phyloP scores from a whole-genome alignment of 1,140 invertebrate genomes.

The Drosophila asahinai region DNA sequence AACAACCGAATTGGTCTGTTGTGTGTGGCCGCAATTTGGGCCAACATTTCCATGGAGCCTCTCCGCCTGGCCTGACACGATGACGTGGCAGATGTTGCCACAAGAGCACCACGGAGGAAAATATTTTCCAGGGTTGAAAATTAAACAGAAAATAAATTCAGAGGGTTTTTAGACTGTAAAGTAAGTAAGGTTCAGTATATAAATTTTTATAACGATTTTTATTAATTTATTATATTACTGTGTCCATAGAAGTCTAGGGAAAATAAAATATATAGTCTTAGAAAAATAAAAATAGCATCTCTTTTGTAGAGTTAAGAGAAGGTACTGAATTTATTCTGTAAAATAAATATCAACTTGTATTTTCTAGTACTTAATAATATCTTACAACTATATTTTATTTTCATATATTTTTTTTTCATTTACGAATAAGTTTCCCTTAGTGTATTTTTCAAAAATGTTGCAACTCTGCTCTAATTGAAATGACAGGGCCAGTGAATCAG shows the following conservation, averaged over 20 bases:
- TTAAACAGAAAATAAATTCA: neutral
- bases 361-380: neutral
- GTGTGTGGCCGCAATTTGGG: constrained; percentile 33
- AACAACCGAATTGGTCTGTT: constrained; percentile 23
- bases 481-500: constrained; percentile 34
- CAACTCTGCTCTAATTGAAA: constrained; percentile 21
- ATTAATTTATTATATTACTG: neutral
- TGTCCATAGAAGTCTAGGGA: too few relatives aligned
- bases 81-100: constrained; percentile 33
- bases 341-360: too few relatives aligned
- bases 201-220: too few relatives aligned
- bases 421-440: neutral
- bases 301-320: too few relatives aligned
- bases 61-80: constrained; percentile 28
- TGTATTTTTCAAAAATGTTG: neutral
- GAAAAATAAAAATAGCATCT: neutral
- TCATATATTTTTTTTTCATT: too few relatives aligned
- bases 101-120: neutral
- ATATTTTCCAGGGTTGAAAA: neutral
- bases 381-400: too few relatives aligned
- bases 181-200: too few relatives aligned
- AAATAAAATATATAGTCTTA: neutral
- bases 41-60: constrained; percentile 40
- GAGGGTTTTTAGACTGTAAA: neutral
- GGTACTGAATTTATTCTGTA: neutral